Evolutionary conservation across 2,797 vertebrate genomes (phyloP), one percentile per base, ranked within the genome.

Genomic region (Platalea minor): DNA sequence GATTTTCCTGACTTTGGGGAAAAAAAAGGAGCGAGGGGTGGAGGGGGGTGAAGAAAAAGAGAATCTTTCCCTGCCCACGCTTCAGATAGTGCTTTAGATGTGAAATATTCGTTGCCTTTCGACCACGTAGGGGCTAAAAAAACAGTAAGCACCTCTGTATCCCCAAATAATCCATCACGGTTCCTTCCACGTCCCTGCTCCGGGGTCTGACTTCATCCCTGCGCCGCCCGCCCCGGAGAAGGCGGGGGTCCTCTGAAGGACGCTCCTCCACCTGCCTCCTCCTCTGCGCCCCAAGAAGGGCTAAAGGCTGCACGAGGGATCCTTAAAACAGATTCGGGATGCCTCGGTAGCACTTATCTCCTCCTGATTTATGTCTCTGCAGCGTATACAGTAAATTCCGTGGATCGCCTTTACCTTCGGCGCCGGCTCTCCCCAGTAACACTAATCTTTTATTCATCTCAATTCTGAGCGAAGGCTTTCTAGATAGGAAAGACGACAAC

Each of bases 21-120:
- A 60, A 31, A 3, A 41, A 80, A 21, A 19, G 31, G 8, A 3
- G 3, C 8, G 25, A 46, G 39, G 56, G 61, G 28, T 3, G 8
- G 41, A 35, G 20, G 37, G 48, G 37, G 43, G 24, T n/a, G 29
- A 51, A 45, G 78, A 69, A 41, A 17, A 50, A 60, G 37, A 83
- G 57, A 79, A 51, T n/a, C 67, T 79, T 65, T 29, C 13, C 43
- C 79, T 87, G 60, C 80, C 90, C 89, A 37, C 33, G 31, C 79
- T 88, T 92, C 89, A 91, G 95, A 97, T 86, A 96, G 85, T 25
- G 46, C 90, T 91, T 95, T 84, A 81, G 82, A 93, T 80, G 89
- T 96, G 95, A 97, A 98, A 98, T 96, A 97, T 96, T 97, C 96
- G 96, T 95, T 74, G 69, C 56, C 60, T 69, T 75, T 88, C 84